phyloP scores from a whole-genome alignment of 2,113 vertebrate genomes.

The Chelonoidis abingdonii region DNA sequence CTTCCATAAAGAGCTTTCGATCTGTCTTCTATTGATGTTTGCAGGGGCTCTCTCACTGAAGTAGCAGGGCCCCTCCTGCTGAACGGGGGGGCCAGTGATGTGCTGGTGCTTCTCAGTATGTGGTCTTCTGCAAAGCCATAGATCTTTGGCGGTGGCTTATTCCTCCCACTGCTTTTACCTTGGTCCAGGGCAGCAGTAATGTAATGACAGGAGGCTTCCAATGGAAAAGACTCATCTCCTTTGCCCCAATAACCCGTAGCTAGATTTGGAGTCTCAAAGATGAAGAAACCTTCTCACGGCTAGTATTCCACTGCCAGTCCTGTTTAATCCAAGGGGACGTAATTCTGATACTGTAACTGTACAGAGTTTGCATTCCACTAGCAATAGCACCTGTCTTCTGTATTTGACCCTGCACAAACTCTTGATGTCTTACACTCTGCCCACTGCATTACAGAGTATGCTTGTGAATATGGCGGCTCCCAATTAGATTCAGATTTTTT shows the following conservation, averaged over 20 bases:
- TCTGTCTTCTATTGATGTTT: neutral
- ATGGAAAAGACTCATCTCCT: accelerated
- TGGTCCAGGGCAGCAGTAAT: neutral
- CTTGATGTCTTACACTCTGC: neutral
- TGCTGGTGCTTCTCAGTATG: neutral
- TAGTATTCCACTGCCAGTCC: neutral
- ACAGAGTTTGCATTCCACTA: neutral
- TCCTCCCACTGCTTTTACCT: neutral
- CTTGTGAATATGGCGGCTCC: neutral
- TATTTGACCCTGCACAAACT: neutral
- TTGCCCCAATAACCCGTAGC: neutral
- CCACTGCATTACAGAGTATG: neutral
- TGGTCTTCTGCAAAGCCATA: neutral
- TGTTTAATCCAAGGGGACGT: no score
- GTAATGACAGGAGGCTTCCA: neutral
- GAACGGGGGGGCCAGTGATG: accelerated
- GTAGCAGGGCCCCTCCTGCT: neutral
- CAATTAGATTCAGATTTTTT: neutral
- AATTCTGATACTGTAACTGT: neutral
- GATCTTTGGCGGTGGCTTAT: neutral
- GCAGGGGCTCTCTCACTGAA: neutral
- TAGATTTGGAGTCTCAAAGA: neutral
- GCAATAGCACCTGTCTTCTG: neutral
- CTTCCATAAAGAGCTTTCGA: neutral
- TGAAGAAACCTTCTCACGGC: neutral